Percentiles rank a stretch among this genome's conserved stretches.
These are phyloP conservation scores for Loris lydekkerianus DNA, from an alignment of 2,797 vertebrate genomes.

Conservation along the genomic window DNA sequence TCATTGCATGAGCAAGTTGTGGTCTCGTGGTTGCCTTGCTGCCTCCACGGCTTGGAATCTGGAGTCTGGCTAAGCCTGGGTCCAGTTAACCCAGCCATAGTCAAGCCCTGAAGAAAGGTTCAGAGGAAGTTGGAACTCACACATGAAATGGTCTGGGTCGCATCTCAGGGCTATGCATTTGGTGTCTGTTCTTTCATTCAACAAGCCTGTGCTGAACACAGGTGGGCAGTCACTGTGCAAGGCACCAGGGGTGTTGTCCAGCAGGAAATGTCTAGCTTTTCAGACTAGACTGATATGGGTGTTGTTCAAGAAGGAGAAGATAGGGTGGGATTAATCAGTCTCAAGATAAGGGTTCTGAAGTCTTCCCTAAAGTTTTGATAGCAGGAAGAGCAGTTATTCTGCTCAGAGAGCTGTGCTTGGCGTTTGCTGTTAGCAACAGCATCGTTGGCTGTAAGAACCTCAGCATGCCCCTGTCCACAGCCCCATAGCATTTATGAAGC, in stretches of 20 bases:
- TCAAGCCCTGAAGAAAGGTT: background rate
- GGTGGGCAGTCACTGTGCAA: rapidly evolving
- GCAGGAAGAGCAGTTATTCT: background rate
- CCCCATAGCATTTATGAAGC: background rate
- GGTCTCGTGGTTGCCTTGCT: background rate
- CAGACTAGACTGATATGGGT: background rate
- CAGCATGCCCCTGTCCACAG: background rate
- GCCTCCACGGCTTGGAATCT: slow-evolving; percentile 33
- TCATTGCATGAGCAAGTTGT: background rate
- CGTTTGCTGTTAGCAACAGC: background rate
- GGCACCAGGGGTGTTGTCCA: background rate
- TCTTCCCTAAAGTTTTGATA: background rate
- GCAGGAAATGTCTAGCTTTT: background rate
- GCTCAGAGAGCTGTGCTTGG: background rate
- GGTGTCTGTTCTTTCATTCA: background rate
- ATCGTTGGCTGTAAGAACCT: background rate
- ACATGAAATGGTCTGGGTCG: background rate
- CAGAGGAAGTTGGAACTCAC: background rate
- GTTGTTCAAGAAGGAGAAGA: background rate
- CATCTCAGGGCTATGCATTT: no score
- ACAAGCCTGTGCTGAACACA: rapidly evolving
- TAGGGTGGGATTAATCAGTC: background rate
- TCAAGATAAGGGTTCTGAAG: background rate
- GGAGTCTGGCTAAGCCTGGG: background rate
- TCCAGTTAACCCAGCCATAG: background rate